A percentile compares a stretch with the other conserved stretches of the same genome.
phyloP scores from a whole-genome alignment of 2,113 vertebrate genomes.

The Xyrauchen texanus region DNA sequence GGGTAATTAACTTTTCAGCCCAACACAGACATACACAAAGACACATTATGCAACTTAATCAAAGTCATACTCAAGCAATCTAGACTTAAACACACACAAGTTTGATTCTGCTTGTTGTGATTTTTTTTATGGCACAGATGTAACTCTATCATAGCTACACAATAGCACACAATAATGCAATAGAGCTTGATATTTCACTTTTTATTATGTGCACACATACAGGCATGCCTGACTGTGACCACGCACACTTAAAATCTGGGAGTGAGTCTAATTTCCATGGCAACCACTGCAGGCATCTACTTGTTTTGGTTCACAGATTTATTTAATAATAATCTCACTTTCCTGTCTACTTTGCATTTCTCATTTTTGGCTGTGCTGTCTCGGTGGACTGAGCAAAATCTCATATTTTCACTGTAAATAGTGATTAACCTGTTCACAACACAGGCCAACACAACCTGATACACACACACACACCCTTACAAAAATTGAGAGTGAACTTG shows the following conservation, averaged over 20 bases:
- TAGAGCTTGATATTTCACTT: too few relatives aligned
- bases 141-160: too few relatives aligned
- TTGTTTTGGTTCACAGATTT: conserved; percentile 11
- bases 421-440: neutral
- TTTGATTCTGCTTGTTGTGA: too few relatives aligned
- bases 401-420: neutral
- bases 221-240: too few relatives aligned
- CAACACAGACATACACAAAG: neutral
- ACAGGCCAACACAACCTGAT: too few relatives aligned
- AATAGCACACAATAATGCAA: too few relatives aligned
- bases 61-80: neutral
- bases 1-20: conserved; percentile 26
- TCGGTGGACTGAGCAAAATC: too few relatives aligned
- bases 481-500: too few relatives aligned
- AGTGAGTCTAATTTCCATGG: conserved; percentile 42
- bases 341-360: neutral
- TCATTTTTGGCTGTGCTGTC: neutral
- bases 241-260: neutral
- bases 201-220: too few relatives aligned
- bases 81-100: too few relatives aligned
- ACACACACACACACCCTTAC: too few relatives aligned
- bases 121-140: too few relatives aligned
- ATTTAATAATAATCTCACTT: conserved; percentile 28
- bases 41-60: conserved; percentile 5
- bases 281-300: conserved; percentile 40